These are phyloP conservation scores for Phyto melanocephala DNA, from an alignment of 2,888 invertebrate genomes.

Conservation along the genomic window DNA sequence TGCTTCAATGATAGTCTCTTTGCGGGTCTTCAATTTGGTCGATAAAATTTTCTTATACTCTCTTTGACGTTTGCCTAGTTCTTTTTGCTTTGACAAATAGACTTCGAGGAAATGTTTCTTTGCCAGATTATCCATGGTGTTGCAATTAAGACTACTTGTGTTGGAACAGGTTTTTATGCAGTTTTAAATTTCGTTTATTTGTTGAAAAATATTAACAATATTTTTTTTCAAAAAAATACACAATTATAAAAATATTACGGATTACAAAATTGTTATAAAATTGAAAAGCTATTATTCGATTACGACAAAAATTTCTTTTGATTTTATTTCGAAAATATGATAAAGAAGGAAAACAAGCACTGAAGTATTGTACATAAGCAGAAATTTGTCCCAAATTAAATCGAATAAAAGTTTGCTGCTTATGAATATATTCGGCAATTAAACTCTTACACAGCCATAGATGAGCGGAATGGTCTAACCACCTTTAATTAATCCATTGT, in stretches of 20 bases:
- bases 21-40: conserved; percentile 71
- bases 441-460: no score
- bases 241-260: neutral
- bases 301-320: neutral
- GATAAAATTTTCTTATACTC: conserved; percentile 76
- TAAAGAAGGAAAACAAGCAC: no score
- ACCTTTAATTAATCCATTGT: no score
- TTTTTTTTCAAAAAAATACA: neutral
- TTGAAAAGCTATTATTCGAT: neutral
- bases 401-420: no score
- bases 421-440: no score
- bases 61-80: conserved; percentile 74
- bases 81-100: conserved; percentile 73
- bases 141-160: no score
- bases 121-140: conserved; percentile 52
- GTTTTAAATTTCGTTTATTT: neutral
- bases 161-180: neutral
- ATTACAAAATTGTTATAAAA: neutral
- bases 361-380: no score
- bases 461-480: no score
- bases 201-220: neutral
- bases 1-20: conserved; percentile 73
- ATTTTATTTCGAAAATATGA: neutral
- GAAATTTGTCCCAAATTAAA: no score
- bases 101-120: conserved; percentile 70